Evolutionary conservation across 2,113 vertebrate species (phyloP).

Genomic region (Chlamydotis undulata): DNA sequence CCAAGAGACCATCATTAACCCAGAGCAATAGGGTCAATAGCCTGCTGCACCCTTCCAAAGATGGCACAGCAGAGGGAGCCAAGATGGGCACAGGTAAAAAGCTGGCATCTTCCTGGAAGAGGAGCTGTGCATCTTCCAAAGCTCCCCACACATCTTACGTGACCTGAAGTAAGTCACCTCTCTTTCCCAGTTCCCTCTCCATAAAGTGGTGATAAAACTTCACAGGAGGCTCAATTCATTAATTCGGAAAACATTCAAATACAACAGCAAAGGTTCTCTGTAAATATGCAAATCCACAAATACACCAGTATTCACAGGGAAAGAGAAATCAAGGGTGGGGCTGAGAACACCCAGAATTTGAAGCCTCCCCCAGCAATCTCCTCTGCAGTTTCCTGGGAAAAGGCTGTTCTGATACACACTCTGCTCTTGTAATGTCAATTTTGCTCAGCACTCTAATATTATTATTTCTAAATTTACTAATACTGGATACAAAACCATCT

Average conservation of each 20-base stretch:
- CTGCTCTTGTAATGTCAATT: neutral
- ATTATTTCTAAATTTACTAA: slow-evolving; percentile 10
- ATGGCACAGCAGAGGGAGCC: neutral
- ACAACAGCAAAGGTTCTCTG: neutral
- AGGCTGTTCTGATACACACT: neutral
- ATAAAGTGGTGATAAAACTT: neutral
- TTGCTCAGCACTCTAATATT: neutral
- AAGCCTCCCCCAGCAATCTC: neutral
- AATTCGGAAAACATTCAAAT: neutral
- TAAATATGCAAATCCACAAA: slow-evolving; percentile 10
- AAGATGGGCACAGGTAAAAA: neutral
- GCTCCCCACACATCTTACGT: neutral
- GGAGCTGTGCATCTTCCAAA: neutral
- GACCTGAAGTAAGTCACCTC: neutral
- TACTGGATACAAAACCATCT: neutral
- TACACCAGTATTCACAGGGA: neutral
- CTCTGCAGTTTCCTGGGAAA: neutral
- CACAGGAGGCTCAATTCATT: neutral
- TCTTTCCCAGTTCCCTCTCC: neutral
- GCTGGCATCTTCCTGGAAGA: neutral
- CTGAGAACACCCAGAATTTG: neutral
- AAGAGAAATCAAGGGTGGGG: neutral
- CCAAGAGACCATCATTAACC: neutral
- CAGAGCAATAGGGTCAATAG: neutral
- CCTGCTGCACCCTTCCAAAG: neutral